A percentile compares a stretch with the other conserved stretches of the same genome.
Evolutionary conservation across 2,797 vertebrate species (phyloP).

Genomic region (Cephalopachus bancanus): DNA sequence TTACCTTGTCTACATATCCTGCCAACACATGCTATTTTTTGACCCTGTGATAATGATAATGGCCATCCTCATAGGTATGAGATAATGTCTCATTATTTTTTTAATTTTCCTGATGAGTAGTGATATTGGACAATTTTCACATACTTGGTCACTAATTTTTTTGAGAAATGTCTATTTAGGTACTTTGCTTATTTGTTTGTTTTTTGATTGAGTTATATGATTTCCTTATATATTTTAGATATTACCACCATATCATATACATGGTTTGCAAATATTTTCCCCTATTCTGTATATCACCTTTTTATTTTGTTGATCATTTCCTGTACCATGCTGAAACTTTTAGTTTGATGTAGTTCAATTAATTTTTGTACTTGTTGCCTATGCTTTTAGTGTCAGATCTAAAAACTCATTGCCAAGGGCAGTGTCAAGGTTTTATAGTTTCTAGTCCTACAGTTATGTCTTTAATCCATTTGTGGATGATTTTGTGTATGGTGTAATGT

Average conservation of each 20-base stretch:
- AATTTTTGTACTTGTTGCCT: not conserved
- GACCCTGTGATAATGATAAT: too few species aligned
- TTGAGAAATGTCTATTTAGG: not conserved
- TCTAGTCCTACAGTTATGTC: not conserved
- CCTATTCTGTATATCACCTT: not conserved
- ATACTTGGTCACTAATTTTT: not conserved
- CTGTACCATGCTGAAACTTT: not conserved
- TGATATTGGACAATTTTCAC: not conserved
- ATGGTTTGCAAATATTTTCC: not conserved
- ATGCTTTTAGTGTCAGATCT: not conserved
- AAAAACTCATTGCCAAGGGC: not conserved
- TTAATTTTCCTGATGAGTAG: not conserved
- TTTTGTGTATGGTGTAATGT: not conserved
- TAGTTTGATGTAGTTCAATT: not conserved
- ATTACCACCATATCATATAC: not conserved
- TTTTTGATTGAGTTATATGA: not conserved
- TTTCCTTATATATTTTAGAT: not conserved
- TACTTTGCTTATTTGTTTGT: not conserved
- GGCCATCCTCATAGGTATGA: not conserved
- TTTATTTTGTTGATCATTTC: not conserved
- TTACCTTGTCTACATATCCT: not conserved
- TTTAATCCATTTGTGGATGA: not conserved
- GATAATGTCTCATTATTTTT: not conserved
- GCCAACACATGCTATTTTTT: not conserved
- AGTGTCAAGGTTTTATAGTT: not conserved